These are phyloP conservation scores for Gallinago solitaria DNA, from an alignment of 2,797 vertebrate genomes.

Conservation along the genomic window DNA sequence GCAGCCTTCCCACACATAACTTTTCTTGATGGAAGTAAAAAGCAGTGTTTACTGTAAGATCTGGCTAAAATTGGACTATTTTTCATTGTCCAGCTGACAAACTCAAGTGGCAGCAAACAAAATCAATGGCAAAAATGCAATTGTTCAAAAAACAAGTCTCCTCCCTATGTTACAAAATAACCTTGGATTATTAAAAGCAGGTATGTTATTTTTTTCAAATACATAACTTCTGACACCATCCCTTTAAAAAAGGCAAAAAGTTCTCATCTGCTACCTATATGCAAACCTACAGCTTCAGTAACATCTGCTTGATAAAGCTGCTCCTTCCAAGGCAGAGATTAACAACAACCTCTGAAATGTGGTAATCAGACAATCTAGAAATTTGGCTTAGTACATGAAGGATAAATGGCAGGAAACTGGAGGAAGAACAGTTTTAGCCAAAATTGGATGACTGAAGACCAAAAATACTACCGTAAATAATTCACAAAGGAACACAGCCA, in stretches of 20 bases:
- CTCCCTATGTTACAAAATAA: constrained; percentile 33
- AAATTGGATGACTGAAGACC: constrained; percentile 36
- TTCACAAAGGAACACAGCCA: constrained; percentile 55
- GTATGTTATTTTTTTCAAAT: not conserved
- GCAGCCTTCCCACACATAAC: not conserved
- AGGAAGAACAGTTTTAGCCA: constrained; percentile 29
- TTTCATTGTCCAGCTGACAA: not conserved
- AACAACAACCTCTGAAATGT: not conserved
- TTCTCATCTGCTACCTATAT: not conserved
- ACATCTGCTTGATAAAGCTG: not conserved
- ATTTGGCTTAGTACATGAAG: constrained; percentile 9
- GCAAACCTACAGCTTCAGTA: not conserved
- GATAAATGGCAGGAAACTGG: constrained; percentile 63
- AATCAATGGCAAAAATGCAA: not conserved
- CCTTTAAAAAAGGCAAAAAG: not conserved
- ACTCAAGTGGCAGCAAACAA: constrained; percentile 5
- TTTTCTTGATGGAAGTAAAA: not conserved
- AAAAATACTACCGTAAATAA: constrained; percentile 66
- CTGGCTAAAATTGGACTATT: not conserved
- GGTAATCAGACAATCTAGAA: not conserved
- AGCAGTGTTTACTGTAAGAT: not conserved
- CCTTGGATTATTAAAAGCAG: constrained; percentile 21
- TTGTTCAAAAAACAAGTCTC: not conserved
- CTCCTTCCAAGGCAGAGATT: not conserved
- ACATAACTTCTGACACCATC: not conserved